Base-by-base conservation (phyloP, 2,113 vertebrate genomes). In the Xiphorhynchus elegans region DNA sequence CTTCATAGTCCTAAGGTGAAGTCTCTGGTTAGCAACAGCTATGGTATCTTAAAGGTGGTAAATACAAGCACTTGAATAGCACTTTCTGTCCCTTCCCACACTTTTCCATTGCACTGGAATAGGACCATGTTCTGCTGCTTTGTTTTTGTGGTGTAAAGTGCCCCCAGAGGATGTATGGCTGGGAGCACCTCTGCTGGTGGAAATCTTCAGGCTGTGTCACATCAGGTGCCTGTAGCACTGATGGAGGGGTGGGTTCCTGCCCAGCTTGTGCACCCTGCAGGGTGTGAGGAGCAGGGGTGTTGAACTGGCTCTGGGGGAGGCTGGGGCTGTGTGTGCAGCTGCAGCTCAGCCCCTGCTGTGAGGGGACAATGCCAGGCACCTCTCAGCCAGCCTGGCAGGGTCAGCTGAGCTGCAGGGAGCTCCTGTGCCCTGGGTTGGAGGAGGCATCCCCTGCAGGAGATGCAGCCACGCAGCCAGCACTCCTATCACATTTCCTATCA, bases 371-470 rank as follows among this genome's bases (percentile, higher is more conserved):
- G 19, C 35, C 59, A 74, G 50, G 23, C 7, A 17, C 47, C 26
- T 25, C 40, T 73, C 1, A 0, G 21, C 29, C 73, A 39, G 59
- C 42, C 47, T 23, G 33, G 25, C 46, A 69, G 40, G 21, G 12
- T 6, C 20, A 67, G 26, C 53, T 72, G 59, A 1, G 1, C 37
- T 42, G 60, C 68, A 23, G 49, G 28, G 73, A 84, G 23, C 59
- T 56, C 9, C 77, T 68, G 35, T 40, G 72, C 63, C n/a, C 40
- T 2, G 0, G 18, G 11, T 21, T 0, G 0, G 20, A 47, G 53
- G 12, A 37, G 55, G 17, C 18, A 16, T 16, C 52, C 5, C 1
- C 29, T 7, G 5, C 40, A 60, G 33, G n/a, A 80, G 59, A 33
- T 35, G 49, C 84, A 68, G 49, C 28, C 39, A 1, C 11, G 47